These are phyloP conservation scores for Rhamphomyia laevipes DNA, from an alignment of 2,888 invertebrate genomes.

Conservation along the genomic window DNA sequence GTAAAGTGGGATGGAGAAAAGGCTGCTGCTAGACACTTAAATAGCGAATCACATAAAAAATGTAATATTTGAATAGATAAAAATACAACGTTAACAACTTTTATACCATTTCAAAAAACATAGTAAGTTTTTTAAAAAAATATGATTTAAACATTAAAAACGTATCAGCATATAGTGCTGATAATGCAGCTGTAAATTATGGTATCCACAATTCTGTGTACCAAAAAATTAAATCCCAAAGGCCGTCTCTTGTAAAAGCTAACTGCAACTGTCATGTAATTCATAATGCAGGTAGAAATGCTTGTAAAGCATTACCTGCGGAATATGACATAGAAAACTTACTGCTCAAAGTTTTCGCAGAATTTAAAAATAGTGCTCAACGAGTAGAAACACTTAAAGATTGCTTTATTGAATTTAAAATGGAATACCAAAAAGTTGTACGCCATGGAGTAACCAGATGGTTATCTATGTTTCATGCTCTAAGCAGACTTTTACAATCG, in stretches of 20 bases:
- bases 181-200: slow-evolving; percentile 8
- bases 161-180: slow-evolving; percentile 7
- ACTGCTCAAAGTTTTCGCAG: neutral
- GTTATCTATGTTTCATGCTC: neutral
- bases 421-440: neutral
- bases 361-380: neutral
- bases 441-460: neutral
- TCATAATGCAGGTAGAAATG: neutral
- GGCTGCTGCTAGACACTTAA: neutral
- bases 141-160: slow-evolving; percentile 4
- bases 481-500: neutral
- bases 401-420: neutral
- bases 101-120: slow-evolving; percentile 2
- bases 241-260: neutral
- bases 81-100: neutral
- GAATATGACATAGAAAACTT: neutral
- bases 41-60: neutral
- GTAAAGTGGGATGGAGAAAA: neutral
- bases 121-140: slow-evolving; percentile 6
- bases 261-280: slow-evolving; percentile 1
- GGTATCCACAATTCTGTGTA: slow-evolving; percentile 6
- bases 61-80: neutral
- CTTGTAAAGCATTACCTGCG: neutral
- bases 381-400: neutral
- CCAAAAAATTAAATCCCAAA: slow-evolving; percentile 5